Evolutionary conservation across 2,888 invertebrate species (phyloP), one percentile per base, ranked within the genome.

Genomic region (Carpatolechia fugitivella): DNA sequence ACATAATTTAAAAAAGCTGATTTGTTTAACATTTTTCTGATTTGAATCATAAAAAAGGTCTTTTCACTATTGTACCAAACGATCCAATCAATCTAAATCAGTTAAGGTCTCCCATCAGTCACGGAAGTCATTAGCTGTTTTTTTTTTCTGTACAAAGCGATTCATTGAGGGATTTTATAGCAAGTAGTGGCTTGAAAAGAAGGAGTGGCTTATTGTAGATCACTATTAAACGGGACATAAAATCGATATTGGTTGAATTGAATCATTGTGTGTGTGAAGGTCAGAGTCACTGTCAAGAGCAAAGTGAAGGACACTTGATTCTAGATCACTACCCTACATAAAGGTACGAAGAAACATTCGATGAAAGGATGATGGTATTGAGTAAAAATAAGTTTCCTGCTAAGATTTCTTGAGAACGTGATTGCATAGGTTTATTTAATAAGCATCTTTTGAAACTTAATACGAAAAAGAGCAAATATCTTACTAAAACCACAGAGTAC

Each of bases 151-250:
- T 74, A 64, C 61, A 66, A 58, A 64, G 62, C 65, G 57, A 60
- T 58, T 66, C 63, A 81, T 79, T 77, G 61, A 77, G 62, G 60
- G 57, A 66, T 62, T 69, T 76, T 67, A 78, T 70, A 72, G 44
- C 29, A 1, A 29, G 24, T 24, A 4, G 70, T 68, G 60, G 63
- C 68, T 67, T 78, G 64, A 71, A 76, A 75, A 68, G 72, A 66
- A 76, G 86, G 86, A 67, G 84, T 71, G 83, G 68, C 69, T 52
- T 56, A 81, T 84, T 82, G 82, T 80, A 58, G 76, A 80, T 82
- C 77, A 76, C 72, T 77, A 85, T 87, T 75, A 79, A 79, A 80
- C 72, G 74, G n/a, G 61, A 78, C 76, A 80, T 87, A 80, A 82
- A 87, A 80, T 67, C 76, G 69, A 74, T 72, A 70, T 69, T 64